Conservation (phyloP, 1,140 invertebrate genomes). For the Drosophila hydei region DNA sequence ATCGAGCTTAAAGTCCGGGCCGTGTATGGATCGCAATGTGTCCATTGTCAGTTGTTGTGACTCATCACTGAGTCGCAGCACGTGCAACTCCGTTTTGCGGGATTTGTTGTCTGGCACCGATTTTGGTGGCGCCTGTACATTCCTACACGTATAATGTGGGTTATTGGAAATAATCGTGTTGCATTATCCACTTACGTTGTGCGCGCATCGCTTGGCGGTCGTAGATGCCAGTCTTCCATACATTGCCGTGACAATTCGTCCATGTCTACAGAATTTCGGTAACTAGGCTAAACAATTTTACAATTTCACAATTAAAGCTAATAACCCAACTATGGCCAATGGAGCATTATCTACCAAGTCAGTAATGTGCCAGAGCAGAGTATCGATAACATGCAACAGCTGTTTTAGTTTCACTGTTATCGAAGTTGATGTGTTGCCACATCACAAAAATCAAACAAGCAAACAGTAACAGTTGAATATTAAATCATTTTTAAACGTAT, state of each 20-base stretch:
- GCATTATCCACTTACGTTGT: slow-evolving; percentile 84
- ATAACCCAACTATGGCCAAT: slow-evolving; percentile 9
- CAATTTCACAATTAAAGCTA: slow-evolving; percentile 46
- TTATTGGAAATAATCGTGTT: neutral
- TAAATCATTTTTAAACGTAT: neutral
- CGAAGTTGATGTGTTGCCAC: slow-evolving; percentile 8
- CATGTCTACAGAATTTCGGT: slow-evolving; percentile 29
- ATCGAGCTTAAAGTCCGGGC: slow-evolving; percentile 86
- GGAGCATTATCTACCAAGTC: slow-evolving; percentile 4
- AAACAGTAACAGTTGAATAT: neutral
- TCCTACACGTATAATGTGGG: slow-evolving; percentile 31
- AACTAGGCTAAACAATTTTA: slow-evolving; percentile 24
- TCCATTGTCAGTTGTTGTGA: slow-evolving; percentile 89
- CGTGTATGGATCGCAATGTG: slow-evolving; percentile 89
- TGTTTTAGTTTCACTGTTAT: neutral
- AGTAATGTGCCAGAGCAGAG: neutral
- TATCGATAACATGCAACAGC: slow-evolving; percentile 24
- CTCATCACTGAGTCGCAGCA: slow-evolving; percentile 87
- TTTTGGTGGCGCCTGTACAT: slow-evolving; percentile 56
- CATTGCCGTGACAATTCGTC: slow-evolving; percentile 84
- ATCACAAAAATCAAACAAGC: neutral
- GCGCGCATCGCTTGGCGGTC: slow-evolving; percentile 85
- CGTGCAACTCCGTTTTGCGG: slow-evolving; percentile 89
- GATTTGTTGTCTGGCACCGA: slow-evolving; percentile 74
- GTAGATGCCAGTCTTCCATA: slow-evolving; percentile 85